Base-by-base conservation (phyloP, 2,797 vertebrate species). In the Acipenser ruthenus region DNA sequence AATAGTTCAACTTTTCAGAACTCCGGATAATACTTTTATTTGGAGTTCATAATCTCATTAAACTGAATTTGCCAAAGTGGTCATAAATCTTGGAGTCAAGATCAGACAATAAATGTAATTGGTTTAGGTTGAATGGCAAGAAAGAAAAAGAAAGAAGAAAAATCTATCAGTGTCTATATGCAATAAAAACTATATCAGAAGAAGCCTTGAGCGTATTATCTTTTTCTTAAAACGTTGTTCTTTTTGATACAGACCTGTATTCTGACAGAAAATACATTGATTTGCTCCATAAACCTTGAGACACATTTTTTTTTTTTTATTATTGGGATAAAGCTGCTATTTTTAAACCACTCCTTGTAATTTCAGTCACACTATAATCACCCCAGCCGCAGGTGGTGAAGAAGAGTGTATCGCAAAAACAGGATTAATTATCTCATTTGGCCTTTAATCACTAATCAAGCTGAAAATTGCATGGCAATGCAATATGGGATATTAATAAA, bases 361-460 rank as follows among this genome's bases (percentile, higher is more conserved):
- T 84, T 37, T 83, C 81, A 73, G 73, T 78, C 68, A 66, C 64
- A 68, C 75, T 75, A 82, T 83, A 85, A 88, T 86, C 78, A 83
- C 18, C 9, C 71, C 78, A 81, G 81, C 88, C 77, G 87, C 88
- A 89, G 88, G 89, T 88, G 88, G 86, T 71, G 75, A 79, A 80
- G 84, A 87, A 85, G 85, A 73, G 74, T 77, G 78, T 76, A 78
- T 84, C 84, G 83, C 82, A 74, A 80, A 71, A 73, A 76, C 73
- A 69, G 64, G 61, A 72, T 77, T 83, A 90, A 91, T 90, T 85
- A 90, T 88, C 82, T 82, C 85, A 75, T 86, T 88, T 84, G 83
- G 87, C 83, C 79, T 79, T 82, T 86, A 89, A 90, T 91, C 81
- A 88, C 87, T 88, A 88, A 91, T 90, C 89, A 89, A 83, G 76